A percentile compares a stretch with the other conserved stretches of the same genome.
Conservation (phyloP, 2,888 invertebrate species). For the Dichetophora obliterata region DNA sequence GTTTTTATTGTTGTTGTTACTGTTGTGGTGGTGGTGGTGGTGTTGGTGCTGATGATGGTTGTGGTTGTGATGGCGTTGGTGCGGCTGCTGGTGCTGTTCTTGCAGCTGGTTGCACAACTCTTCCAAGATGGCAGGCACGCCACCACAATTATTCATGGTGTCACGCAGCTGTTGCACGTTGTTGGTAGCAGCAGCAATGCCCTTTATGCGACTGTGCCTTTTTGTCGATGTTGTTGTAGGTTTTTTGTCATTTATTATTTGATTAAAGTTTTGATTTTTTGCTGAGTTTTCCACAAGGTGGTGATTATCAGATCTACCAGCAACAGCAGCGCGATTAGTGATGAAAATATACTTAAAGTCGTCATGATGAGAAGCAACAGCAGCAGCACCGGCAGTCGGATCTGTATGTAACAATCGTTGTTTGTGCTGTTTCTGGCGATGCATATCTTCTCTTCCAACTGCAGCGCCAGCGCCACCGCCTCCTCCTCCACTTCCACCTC, state of each 20-base stretch:
- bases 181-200: background rate
- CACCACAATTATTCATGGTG: slow-evolving; percentile 23
- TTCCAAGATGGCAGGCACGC: slow-evolving; percentile 22
- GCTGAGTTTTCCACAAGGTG: background rate
- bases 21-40: slow-evolving; percentile 39
- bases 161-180: slow-evolving; percentile 17
- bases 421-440: background rate
- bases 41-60: background rate
- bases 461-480: background rate
- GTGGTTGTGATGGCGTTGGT: slow-evolving; percentile 40
- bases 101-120: slow-evolving; percentile 28
- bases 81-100: slow-evolving; percentile 23
- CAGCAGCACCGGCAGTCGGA: background rate
- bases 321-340: background rate
- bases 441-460: background rate
- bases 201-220: slow-evolving; percentile 4
- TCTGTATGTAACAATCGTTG: background rate
- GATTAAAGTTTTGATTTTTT: slow-evolving; percentile 17
- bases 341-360: background rate
- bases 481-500: slow-evolving; percentile 34
- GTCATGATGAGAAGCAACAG: background rate
- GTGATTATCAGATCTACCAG: background rate
- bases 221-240: slow-evolving; percentile 15
- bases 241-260: slow-evolving; percentile 16
- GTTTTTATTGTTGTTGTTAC: slow-evolving; percentile 32